Evolutionary conservation across 2,113 vertebrate species (phyloP).

Genomic region (Burhinus bistriatus): DNA sequence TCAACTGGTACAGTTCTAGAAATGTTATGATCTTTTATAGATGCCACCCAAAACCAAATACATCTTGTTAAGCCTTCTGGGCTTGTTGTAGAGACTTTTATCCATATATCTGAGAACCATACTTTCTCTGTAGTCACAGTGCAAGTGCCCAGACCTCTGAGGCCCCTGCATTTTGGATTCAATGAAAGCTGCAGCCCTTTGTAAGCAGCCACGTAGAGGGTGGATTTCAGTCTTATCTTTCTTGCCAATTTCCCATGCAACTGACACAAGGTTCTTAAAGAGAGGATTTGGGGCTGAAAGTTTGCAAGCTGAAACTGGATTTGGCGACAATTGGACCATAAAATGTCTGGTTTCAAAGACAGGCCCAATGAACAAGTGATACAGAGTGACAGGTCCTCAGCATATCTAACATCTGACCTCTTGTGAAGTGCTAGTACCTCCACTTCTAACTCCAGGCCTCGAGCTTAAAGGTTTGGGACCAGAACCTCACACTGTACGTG

Average conservation of each 20-base stretch:
- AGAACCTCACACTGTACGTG: background rate
- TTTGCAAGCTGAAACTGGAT: background rate
- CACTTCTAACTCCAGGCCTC: fast-evolving
- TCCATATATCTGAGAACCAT: background rate
- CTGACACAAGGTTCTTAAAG: background rate
- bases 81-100: background rate
- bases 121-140: background rate
- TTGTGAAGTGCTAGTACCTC: background rate
- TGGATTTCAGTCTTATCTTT: background rate
- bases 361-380: background rate
- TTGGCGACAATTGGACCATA: background rate
- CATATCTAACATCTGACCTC: background rate
- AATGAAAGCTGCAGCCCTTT: background rate
- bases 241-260: background rate
- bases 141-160: background rate
- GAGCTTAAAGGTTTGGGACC: background rate
- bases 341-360: background rate
- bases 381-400: background rate
- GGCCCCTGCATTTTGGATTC: background rate
- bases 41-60: background rate
- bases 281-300: background rate
- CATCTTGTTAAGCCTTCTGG: background rate
- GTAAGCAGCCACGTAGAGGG: background rate
- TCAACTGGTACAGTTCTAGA: background rate
- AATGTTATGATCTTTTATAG: background rate